A percentile compares a stretch with the other conserved stretches of the same genome.
These are phyloP conservation scores for Typhlomys cinereus DNA, from an alignment of 2,113 vertebrate genomes.

Conservation along the genomic window DNA sequence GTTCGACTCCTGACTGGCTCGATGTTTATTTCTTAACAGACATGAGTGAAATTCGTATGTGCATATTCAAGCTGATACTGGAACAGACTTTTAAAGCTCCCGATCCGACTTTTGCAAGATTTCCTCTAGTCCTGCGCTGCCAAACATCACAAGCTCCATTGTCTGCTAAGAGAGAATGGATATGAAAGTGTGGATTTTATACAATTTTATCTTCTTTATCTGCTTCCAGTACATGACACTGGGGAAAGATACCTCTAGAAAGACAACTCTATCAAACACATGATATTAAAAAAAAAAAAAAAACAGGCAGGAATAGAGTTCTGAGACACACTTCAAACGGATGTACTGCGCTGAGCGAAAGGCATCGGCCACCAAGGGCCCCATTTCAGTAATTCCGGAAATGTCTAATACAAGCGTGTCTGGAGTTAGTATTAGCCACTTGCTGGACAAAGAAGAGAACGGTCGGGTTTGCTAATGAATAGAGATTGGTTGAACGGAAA, in stretches of 20 bases:
- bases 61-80: background rate
- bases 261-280: background rate
- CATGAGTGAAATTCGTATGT: no score
- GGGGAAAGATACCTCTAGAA: background rate
- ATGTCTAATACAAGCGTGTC: no score
- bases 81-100: background rate
- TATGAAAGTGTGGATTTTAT: no score
- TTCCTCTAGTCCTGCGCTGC: background rate
- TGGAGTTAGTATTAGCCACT: no score
- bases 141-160: no score
- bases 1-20: constrained; percentile 77
- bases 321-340: background rate
- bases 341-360: background rate
- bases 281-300: no score
- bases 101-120: background rate
- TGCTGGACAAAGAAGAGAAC: no score
- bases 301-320: no score
- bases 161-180: background rate
- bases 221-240: background rate
- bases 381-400: no score
- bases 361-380: background rate
- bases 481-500: no score
- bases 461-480: no score
- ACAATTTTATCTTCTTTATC: background rate
- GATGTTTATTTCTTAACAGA: fast-evolving